Evolutionary conservation across 2,797 vertebrate genomes (phyloP), one percentile per base, ranked within the genome.

Genomic region (Sphaeramia orbicularis): DNA sequence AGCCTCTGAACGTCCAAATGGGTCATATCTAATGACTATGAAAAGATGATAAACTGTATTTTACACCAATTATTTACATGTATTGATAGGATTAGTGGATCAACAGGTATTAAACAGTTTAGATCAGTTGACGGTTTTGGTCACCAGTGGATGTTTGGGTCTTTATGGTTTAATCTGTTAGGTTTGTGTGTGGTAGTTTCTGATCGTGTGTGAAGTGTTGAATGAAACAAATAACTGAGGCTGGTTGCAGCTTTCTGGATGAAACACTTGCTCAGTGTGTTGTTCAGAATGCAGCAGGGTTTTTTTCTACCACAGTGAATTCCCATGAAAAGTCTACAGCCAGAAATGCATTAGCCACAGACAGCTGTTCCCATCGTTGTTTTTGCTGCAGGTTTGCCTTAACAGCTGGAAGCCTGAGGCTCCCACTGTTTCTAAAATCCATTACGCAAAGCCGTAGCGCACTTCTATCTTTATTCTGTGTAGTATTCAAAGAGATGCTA

Each of bases 361-460:
- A 76, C 69, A 77, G 76, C 79, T 81, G 70, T 76, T 74, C 44
- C 49, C 55, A 32, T 24, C 5, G 1, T 75, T 66, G 69, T 55
- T 76, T 67, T 76, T 66, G 37, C 66, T 82, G 57, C 52, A 72
- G 64, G 70, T 63, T 76, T 76, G 54, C 40, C 44, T 79, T 80
- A 58, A 40, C 78, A 80, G 76, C 64, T 63, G 44, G 68, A 78
- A 72, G 52, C 79, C 59, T 66, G 47, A 63, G 43, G 10, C 65
- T 77, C 75, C 59, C 21, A 60, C 76, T 82, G 81, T 55, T 71
- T 82, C 35, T 52, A 53, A 60, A 81, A 77, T 32, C 66, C 42
- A 76, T 78, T 65, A 70, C 74, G 76, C 69, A 61, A 74, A 61
- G 36, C 60, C 51, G 57, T 36, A n/a, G 40, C 43, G 36, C 30